These are phyloP conservation scores for Icerya purchasi DNA, from an alignment of 2,888 invertebrate species.

Conservation along the genomic window DNA sequence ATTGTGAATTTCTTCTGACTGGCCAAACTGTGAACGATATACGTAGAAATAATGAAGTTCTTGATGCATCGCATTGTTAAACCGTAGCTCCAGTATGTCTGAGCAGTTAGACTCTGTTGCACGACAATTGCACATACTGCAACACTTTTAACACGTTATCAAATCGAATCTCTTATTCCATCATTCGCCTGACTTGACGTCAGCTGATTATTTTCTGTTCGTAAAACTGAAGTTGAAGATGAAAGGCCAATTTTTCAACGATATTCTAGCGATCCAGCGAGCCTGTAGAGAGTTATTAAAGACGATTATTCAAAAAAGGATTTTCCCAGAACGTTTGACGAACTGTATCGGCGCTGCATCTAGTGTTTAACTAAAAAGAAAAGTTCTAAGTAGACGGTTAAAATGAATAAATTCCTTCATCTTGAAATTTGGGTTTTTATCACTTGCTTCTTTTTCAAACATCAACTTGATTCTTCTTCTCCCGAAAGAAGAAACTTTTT, in stretches of 20 bases:
- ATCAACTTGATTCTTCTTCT: too few relatives aligned
- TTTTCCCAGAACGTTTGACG: neutral
- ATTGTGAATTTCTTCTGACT: too few relatives aligned
- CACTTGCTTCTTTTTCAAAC: too few relatives aligned
- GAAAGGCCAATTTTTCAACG: slow-evolving; percentile 3
- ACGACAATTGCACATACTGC: too few relatives aligned
- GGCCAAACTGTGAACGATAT: too few relatives aligned
- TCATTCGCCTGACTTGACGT: slow-evolving; percentile 8
- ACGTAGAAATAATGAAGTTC: too few relatives aligned
- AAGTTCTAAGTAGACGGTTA: neutral
- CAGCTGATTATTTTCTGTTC: slow-evolving; percentile 7
- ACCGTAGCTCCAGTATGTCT: too few relatives aligned
- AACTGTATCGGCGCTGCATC: neutral
- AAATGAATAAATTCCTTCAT: neutral
- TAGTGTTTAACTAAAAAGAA: neutral
- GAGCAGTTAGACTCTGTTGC: too few relatives aligned
- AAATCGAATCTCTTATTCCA: too few relatives aligned
- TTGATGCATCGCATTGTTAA: too few relatives aligned
- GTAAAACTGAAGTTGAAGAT: slow-evolving; percentile 4
- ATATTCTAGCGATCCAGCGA: neutral
- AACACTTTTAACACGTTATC: too few relatives aligned
- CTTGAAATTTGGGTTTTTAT: neutral
- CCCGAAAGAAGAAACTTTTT: too few relatives aligned
- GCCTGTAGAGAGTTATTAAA: neutral
- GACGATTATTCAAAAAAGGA: neutral